Conservation (phyloP, 2,888 invertebrate species). For the Drepana falcataria region DNA sequence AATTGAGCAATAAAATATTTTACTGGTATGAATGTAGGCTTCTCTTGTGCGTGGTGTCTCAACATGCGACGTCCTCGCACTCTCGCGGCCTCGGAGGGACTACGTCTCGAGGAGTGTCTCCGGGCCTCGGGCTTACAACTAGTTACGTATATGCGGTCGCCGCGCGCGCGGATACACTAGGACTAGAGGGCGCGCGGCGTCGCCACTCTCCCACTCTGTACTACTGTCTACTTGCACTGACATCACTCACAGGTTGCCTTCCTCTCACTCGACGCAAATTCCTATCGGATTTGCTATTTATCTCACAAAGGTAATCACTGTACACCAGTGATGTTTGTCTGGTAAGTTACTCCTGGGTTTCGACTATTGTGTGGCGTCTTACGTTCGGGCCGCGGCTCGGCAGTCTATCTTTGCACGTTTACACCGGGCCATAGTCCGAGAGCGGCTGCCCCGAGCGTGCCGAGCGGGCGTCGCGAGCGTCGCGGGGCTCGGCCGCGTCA, state of each 20-base stretch:
- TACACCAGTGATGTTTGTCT: too few species aligned
- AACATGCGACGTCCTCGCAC: not conserved
- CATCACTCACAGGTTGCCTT: slow-evolving; percentile 15
- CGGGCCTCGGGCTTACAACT: slow-evolving; percentile 40
- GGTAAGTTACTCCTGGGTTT: too few species aligned
- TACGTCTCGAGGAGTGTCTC: slow-evolving; percentile 3
- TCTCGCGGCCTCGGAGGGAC: slow-evolving; percentile 9
- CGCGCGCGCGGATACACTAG: slow-evolving; percentile 50
- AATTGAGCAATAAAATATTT: slow-evolving; percentile 24
- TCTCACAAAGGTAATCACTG: too few species aligned
- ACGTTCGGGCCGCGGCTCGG: not conserved
- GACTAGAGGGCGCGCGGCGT: slow-evolving; percentile 60
- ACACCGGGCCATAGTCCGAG: slow-evolving; percentile 71
- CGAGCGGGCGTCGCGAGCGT: slow-evolving; percentile 15
- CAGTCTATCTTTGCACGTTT: slow-evolving; percentile 13
- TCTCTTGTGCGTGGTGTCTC: not conserved
- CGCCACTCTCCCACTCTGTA: slow-evolving; percentile 14
- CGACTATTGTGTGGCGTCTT: not conserved
- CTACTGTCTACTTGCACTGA: slow-evolving; percentile 15
- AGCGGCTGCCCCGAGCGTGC: slow-evolving; percentile 64
- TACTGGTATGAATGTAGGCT: slow-evolving; percentile 24
- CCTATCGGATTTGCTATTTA: too few species aligned
- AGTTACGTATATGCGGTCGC: slow-evolving; percentile 64
- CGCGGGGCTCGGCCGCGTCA: slow-evolving; percentile 48
- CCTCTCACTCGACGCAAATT: not conserved